Evolutionary conservation across 2,113 vertebrate species (phyloP), one percentile per base, ranked within the genome.

Genomic region (Scolopax mira): DNA sequence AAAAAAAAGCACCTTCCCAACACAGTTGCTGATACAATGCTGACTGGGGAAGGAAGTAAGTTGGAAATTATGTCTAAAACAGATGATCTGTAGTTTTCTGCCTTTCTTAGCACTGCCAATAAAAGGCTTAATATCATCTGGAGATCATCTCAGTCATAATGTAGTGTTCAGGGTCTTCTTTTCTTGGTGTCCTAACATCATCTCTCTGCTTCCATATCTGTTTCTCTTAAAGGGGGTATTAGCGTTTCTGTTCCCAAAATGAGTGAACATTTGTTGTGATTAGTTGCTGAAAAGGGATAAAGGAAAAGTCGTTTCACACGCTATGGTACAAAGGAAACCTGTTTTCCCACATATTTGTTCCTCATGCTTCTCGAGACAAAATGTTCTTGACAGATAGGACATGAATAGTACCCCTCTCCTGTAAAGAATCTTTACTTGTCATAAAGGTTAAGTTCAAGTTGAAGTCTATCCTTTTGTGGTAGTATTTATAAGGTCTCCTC

Each of bases 291-390:
- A 91, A 87, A 44, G 4, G 13, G 10, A 79, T 27, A 22, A 88
- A 18, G 33, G 25, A 82, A 52, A 82, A 69, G 27, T 3, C 0
- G 0, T 44, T 86, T 69, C 27, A 65, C 6, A 12, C 0, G 1
- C 6, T 3, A 1, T 28, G 4, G 11, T 65, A 48, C 9, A 61
- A 80, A 65, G 27, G 74, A 90, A 82, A 28, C 6, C 1, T 24
- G 4, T 61, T 92, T 77, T 77, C 15, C 60, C 18, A 33, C 1
- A 0, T 42, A 23, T 77, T n/a, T 83, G 9, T 69, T 6, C 18
- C 41, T 70, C 0, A 0, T 54, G 18, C 16, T 70, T 80, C 72
- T 79, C 14, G 22, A 83, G 62, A 55, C 3, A 88, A 62, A 65
- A 25, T n/a, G 2, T 75, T 69, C 35, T 51, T 72, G 49, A 48